A percentile compares a stretch with the other conserved stretches of the same genome.
Conservation (phyloP, 1,140 invertebrate species). For the Octopus sinensis region DNA sequence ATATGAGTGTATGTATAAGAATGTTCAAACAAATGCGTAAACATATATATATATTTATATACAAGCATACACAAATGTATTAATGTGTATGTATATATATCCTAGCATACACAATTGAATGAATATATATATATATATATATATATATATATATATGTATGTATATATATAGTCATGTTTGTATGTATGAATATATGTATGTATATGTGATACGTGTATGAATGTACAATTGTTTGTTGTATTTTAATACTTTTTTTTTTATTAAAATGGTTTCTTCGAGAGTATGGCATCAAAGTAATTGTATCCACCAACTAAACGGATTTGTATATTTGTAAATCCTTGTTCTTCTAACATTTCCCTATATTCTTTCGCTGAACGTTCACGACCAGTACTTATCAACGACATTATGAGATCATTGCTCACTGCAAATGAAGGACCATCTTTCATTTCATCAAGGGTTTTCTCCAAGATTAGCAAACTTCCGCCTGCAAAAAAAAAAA, state of each 20-base stretch:
- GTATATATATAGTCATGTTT: background rate
- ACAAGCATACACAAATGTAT: background rate
- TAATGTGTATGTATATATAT: background rate
- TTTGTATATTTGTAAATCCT: conserved; percentile 37
- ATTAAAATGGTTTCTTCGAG: conserved; percentile 36
- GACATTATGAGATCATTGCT: conserved; percentile 37
- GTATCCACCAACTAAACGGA: conserved; percentile 30
- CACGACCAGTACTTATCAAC: conserved; percentile 33
- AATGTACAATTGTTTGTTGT: background rate
- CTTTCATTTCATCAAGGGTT: conserved; percentile 32
- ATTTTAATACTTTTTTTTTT: background rate
- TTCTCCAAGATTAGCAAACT: conserved; percentile 41
- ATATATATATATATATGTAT: background rate
- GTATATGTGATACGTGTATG: background rate
- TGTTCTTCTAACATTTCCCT: conserved; percentile 31
- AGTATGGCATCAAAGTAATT: conserved; percentile 40
- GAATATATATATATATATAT: background rate
- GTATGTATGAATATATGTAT: background rate
- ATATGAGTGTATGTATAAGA: too few species aligned
- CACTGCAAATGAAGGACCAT: conserved; percentile 32
- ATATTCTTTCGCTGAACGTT: conserved; percentile 36
- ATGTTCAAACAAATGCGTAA: background rate
- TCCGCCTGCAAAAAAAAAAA: conserved; percentile 32
- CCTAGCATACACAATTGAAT: background rate
- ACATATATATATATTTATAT: background rate